These are phyloP conservation scores for Phalacrocorax carbo DNA, from an alignment of 2,113 vertebrate species.

Conservation along the genomic window DNA sequence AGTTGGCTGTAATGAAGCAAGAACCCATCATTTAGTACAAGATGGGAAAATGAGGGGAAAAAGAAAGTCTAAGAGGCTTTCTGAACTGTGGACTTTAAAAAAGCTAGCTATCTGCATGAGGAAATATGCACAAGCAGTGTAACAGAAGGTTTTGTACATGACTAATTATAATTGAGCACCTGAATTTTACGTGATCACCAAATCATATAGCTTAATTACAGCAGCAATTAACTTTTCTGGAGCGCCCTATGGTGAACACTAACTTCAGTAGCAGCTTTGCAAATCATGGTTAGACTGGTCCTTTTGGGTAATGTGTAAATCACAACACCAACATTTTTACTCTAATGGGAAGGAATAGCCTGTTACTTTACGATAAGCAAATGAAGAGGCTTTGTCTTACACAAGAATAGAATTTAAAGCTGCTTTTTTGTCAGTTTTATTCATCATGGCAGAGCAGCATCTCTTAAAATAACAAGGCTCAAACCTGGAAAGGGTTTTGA, in stretches of 20 bases:
- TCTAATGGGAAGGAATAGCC: not conserved
- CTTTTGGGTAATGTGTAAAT: not conserved
- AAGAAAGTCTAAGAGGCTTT: not conserved
- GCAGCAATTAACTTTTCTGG: conserved; percentile 19
- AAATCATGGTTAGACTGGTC: not conserved
- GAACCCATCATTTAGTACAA: not conserved
- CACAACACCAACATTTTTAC: not conserved
- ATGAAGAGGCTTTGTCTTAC: not conserved
- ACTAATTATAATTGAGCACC: not conserved
- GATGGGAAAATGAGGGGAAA: not conserved
- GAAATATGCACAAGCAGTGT: not conserved
- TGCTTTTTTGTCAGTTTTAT: not conserved
- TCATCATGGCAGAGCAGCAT: not conserved
- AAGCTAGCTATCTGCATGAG: not conserved
- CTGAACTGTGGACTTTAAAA: not conserved
- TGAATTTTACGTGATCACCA: not conserved
- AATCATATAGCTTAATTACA: not conserved
- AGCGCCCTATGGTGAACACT: not conserved
- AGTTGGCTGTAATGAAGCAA: not conserved
- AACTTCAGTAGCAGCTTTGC: not conserved
- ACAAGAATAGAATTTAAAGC: not conserved
- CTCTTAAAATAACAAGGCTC: not conserved
- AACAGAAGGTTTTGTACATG: not conserved
- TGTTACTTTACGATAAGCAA: not conserved
- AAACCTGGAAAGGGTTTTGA: not conserved